Base-by-base conservation (phyloP, 2,888 invertebrate species). In the Aromia moschata region DNA sequence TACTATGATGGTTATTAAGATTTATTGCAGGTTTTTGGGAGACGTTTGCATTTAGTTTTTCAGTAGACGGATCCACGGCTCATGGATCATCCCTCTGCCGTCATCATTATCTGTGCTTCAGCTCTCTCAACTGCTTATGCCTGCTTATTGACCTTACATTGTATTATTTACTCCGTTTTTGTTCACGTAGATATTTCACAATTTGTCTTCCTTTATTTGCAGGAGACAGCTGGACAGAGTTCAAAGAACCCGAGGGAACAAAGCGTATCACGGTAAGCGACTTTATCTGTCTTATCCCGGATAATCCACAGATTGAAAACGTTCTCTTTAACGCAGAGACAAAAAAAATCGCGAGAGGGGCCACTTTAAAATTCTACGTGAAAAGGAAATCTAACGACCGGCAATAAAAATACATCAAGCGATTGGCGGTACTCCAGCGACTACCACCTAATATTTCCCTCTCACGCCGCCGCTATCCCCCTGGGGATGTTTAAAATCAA, bases 361-460 rank as follows among this genome's bases (percentile, higher is more conserved):
- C 40, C 31, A 4, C 14, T 43, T 52, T 53, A 53, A 41, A 53
- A 56, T 56, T 56, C 44, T 44, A 53, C 52, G 58, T 40, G 58
- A 43, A 49, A 38, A 45, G 58, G 25, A 45, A 58, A 52, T 45
- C 44, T 58, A 58, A 58, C 58, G 58, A 20, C 43, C 10, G n/a
- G 14, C 53, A 52, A 60, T 46, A 55, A 60, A 52, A 56, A 45
- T 60, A 56, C 53, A 56, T 56, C 56, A 53, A 40, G 17, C 52
- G 41, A 57, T 49, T 60, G 56, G 60, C 53, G 47, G 30, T 20
- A 36, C 37, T 60, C 41, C 56, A 60, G 37, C 43, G 12, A 43
- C 37, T 20, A 46, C 49, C 51, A 56, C 47, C 47, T 51, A 56
- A 54, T 52, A 56, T 56, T 57, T 57, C 41, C 44, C 25, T 37